These are phyloP conservation scores for Brenthis daphne DNA, from an alignment of 2,888 invertebrate genomes.

Conservation along the genomic window DNA sequence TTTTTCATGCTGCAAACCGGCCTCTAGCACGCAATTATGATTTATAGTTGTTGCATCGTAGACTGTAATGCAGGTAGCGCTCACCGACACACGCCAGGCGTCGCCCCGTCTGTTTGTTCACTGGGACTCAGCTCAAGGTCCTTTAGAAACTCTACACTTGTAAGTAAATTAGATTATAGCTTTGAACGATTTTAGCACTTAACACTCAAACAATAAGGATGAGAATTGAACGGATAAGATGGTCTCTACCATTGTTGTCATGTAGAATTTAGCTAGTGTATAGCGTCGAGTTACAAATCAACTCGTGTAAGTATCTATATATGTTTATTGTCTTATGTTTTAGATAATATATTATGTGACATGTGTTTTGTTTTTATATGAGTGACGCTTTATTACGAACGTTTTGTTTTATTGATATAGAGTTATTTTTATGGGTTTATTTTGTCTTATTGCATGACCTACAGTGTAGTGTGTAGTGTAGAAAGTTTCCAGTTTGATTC, in stretches of 20 bases:
- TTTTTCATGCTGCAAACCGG: not conserved
- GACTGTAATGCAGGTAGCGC: constrained; percentile 21
- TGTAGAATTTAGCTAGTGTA: not conserved
- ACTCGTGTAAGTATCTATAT: constrained; percentile 10
- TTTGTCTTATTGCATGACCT: too few species aligned
- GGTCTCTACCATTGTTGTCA: not conserved
- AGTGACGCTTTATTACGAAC: not conserved
- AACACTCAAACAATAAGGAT: not conserved
- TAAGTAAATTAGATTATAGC: not conserved
- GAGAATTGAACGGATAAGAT: not conserved
- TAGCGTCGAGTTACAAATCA: constrained; percentile 14
- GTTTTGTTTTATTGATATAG: too few species aligned
- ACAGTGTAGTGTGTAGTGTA: too few species aligned
- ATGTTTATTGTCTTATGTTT: not conserved
- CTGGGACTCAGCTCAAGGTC: constrained; percentile 40
- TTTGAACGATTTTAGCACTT: not conserved
- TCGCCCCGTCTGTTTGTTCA: constrained; percentile 42
- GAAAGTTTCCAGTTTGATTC: too few species aligned
- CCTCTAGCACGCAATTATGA: constrained; percentile 16
- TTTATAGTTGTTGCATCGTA: constrained; percentile 16
- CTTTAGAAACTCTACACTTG: constrained; percentile 31
- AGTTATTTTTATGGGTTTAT: too few species aligned
- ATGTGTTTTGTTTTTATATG: not conserved
- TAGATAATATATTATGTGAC: constrained; percentile 13
- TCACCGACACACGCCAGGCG: constrained; percentile 35